Percentiles rank a stretch among this genome's conserved stretches.
Conservation (phyloP, 1,140 invertebrate genomes). For the Gryon sp. region DNA sequence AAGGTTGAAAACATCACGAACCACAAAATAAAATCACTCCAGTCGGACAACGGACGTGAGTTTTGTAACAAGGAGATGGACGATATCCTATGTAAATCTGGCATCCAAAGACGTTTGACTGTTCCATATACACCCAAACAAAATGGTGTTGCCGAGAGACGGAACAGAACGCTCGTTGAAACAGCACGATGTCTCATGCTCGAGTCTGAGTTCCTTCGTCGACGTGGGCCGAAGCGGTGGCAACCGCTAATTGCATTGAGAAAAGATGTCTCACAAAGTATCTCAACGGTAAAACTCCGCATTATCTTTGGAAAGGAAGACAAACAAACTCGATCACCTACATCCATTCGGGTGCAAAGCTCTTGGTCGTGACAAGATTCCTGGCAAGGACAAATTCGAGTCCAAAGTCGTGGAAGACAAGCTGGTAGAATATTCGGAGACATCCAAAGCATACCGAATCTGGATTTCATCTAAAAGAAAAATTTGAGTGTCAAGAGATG, state of each 20-base stretch:
- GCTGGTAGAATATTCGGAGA: background rate
- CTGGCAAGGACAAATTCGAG: background rate
- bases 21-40: slow-evolving; percentile 1
- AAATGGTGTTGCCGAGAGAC: slow-evolving; percentile 29
- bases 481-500: background rate
- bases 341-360: background rate
- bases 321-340: slow-evolving; percentile 72
- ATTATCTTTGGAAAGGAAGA: slow-evolving; percentile 65
- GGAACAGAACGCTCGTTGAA: slow-evolving; percentile 38
- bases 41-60: slow-evolving; percentile 13
- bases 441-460: background rate
- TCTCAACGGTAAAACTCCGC: background rate
- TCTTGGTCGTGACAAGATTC: slow-evolving; percentile 2
- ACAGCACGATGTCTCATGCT: slow-evolving; percentile 57
- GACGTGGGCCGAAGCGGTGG: slow-evolving; percentile 29
- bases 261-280: slow-evolving; percentile 5
- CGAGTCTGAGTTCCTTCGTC: background rate
- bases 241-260: slow-evolving; percentile 9
- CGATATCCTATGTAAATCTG: background rate
- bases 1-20: slow-evolving; percentile 6
- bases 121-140: slow-evolving; percentile 22
- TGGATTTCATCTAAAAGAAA: background rate
- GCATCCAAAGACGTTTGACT: background rate
- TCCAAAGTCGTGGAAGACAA: background rate
- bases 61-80: slow-evolving; percentile 19